Base-by-base conservation (phyloP, 2,113 vertebrate species). In the Mesembrinibis cayennensis region DNA sequence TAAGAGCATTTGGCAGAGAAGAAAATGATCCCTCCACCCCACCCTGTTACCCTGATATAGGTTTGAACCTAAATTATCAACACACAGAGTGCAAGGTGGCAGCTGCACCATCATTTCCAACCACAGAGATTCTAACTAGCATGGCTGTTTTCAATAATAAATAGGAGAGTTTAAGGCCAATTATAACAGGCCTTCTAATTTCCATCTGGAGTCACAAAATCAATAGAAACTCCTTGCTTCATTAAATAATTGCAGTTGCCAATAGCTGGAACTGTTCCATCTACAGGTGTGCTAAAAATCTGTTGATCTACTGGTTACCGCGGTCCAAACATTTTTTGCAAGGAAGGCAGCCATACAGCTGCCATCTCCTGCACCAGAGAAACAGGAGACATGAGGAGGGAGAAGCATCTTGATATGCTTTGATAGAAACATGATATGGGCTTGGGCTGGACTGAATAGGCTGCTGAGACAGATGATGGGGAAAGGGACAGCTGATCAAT, bases 211-310 rank as follows among this genome's bases (percentile, higher is more conserved):
- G 91, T 87, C 82, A 95, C 82, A 96, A 96, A 97, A 96, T 97
- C 95, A 81, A 95, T 97, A 78, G 69, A 61, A 93, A 52, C 81
- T 74, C 77, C 55, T 80, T 62, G 77, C 82, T 96, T 95, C 95
- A 89, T 97, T 96, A 97, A 95, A 95, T 95, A 93, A 92, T 89
- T 92, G 79, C 52, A 26, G 55, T 67, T 96, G 90, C 40, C 80
- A 66, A 90, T 93, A 93, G 30, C 81, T 76, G 65, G 85, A 90
- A 65, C 49, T 44, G 16, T 72, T 94, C 69, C 66, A 26, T 59
- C 77, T 87, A 58, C 50, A 89, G 91, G 20, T 95, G 47, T 62
- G 78, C 11, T 70, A 69, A 95, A 94, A 92, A 4, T 26, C n/a
- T 38, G 16, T 52, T 93, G 82, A 92, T 90, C 88, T 81, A 71